Conservation (phyloP, 2,888 invertebrate genomes). For the Pyrochroa serraticornis region DNA sequence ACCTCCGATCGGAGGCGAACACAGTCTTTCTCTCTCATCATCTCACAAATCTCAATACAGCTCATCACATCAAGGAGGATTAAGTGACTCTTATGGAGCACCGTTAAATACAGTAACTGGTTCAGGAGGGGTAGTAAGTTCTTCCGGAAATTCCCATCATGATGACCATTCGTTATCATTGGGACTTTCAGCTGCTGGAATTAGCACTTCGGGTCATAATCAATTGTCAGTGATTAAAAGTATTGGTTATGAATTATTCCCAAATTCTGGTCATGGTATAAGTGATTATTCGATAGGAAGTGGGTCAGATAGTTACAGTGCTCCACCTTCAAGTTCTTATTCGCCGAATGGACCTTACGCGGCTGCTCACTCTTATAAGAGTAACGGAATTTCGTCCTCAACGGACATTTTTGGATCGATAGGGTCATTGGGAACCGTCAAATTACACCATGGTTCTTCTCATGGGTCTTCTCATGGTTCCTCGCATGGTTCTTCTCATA, state of each 20-base stretch:
- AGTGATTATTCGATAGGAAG: constrained; percentile 15
- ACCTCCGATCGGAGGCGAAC: constrained; percentile 42
- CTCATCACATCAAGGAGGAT: constrained; percentile 37
- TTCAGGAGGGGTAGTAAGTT: constrained; percentile 52
- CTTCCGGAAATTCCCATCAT: constrained; percentile 49
- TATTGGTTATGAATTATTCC: constrained; percentile 56
- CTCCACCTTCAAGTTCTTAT: constrained; percentile 51
- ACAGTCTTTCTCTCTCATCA: constrained; percentile 28
- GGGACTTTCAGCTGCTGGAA: constrained; percentile 38
- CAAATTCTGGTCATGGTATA: constrained; percentile 29
- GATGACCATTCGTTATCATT: constrained; percentile 34
- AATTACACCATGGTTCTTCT: constrained; percentile 26
- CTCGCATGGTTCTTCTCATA: constrained; percentile 5
- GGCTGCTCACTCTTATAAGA: constrained; percentile 51
- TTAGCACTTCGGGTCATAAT: constrained; percentile 33
- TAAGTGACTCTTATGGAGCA: constrained; percentile 63
- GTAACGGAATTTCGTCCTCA: constrained; percentile 43
- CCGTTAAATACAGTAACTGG: constrained; percentile 58
- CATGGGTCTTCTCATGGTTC: constrained; percentile 25
- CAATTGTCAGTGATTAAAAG: constrained; percentile 56
- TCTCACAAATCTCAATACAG: constrained; percentile 26
- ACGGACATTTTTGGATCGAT: not conserved
- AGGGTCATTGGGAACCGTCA: constrained; percentile 10
- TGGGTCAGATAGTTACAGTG: constrained; percentile 44
- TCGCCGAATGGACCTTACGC: constrained; percentile 54